Percentiles rank a stretch among this genome's conserved stretches.
These are phyloP conservation scores for Cryptosula pallasiana DNA, from an alignment of 2,888 invertebrate species.

Conservation along the genomic window DNA sequence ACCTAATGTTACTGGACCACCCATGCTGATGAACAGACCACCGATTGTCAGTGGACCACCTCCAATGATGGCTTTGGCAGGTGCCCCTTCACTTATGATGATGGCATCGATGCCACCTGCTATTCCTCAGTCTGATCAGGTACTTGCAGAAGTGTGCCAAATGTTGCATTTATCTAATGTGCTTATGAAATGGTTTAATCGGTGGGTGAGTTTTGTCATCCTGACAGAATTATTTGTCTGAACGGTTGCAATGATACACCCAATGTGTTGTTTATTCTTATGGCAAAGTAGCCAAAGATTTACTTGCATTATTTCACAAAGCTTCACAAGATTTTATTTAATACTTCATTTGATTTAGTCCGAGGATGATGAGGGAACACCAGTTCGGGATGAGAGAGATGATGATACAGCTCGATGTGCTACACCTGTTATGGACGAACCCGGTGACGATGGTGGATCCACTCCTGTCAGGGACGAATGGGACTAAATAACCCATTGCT, in stretches of 20 bases:
- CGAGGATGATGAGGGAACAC: constrained; percentile 23
- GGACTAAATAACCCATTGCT: too few species aligned
- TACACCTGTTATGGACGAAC: constrained; percentile 25
- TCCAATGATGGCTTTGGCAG: constrained; percentile 14
- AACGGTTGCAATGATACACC: too few species aligned
- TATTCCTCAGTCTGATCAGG: not conserved
- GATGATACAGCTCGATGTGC: constrained; percentile 23
- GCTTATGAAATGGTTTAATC: too few species aligned
- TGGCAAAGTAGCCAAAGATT: too few species aligned
- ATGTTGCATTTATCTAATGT: not conserved
- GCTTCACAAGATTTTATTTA: not conserved
- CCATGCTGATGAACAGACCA: constrained; percentile 4
- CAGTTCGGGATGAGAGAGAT: not conserved
- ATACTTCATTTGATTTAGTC: not conserved
- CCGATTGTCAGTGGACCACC: not conserved
- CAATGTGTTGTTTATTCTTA: too few species aligned
- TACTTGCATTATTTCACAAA: not conserved
- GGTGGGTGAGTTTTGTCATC: too few species aligned
- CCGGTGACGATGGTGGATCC: constrained; percentile 25
- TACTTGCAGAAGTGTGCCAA: not conserved
- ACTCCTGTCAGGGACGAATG: constrained; percentile 15
- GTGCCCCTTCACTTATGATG: not conserved
- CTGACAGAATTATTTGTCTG: too few species aligned
- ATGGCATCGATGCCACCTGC: not conserved
- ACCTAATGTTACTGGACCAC: not conserved